Percentiles rank a stretch among this genome's conserved stretches.
phyloP scores from a whole-genome alignment of 2,113 vertebrate genomes.

The Tylochromis polylepis region DNA sequence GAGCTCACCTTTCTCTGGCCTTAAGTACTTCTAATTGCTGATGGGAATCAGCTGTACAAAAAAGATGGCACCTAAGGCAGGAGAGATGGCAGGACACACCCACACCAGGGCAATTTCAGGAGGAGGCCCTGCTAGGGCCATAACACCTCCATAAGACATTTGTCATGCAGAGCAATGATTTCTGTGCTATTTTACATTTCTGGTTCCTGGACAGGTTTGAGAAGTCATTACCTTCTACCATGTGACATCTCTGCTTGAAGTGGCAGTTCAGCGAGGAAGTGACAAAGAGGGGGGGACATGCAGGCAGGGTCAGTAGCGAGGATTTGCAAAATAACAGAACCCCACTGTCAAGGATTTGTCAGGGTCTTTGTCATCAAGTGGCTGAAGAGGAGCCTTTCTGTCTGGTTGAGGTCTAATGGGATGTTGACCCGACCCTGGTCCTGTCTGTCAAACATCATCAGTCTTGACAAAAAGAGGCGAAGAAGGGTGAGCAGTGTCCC shows the following conservation, averaged over 20 bases:
- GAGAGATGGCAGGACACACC: no score
- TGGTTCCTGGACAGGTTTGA: constrained; percentile 14
- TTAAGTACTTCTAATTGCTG: no score
- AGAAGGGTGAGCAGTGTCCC: neutral
- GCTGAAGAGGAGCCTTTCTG: constrained; percentile 1
- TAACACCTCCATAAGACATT: neutral
- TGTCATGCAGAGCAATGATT: neutral
- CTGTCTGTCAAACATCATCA: constrained; percentile 46
- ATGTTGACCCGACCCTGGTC: constrained; percentile 35
- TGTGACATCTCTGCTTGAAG: constrained; percentile 32
- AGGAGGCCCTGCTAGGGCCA: no score
- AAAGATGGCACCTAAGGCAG: no score
- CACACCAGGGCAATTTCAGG: no score
- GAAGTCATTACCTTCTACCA: constrained; percentile 5
- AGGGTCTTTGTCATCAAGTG: neutral
- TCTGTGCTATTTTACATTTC: neutral
- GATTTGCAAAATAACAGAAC: constrained; percentile 28
- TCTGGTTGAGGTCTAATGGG: constrained; percentile 38
- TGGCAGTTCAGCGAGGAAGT: neutral
- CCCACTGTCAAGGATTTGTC: constrained; percentile 29
- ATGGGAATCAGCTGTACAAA: no score
- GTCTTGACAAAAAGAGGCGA: neutral
- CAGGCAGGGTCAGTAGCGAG: neutral
- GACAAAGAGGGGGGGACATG: neutral
- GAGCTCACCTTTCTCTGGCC: no score